phyloP scores from a whole-genome alignment of 53 echinoderm and acorn worm species.

The Henricia sp. region DNA sequence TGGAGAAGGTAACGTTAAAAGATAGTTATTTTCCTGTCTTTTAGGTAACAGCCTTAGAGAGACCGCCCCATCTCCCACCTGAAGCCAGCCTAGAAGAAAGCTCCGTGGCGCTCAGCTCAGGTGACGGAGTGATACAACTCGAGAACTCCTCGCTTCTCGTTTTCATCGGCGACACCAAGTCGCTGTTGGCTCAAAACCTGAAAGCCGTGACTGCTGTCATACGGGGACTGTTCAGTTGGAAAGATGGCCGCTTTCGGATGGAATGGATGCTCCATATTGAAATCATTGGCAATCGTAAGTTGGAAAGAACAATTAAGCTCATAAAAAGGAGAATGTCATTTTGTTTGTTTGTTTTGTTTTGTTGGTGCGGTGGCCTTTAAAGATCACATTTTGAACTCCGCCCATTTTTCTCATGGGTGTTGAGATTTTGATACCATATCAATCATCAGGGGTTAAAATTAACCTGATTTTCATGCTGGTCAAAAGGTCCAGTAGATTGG shows the following conservation, averaged over 20 bases:
- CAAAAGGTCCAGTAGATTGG: too few species aligned
- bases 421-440: too few species aligned
- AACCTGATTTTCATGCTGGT: too few species aligned
- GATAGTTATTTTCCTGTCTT: too few species aligned
- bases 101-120: neutral
- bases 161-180: neutral
- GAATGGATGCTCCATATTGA: slow-evolving; percentile 13
- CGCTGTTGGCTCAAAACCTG: neutral
- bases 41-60: neutral
- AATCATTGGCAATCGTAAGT: slow-evolving; percentile 33
- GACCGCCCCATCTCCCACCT: neutral
- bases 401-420: too few species aligned
- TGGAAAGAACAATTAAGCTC: too few species aligned
- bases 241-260: neutral
- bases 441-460: too few species aligned
- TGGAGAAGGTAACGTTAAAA: too few species aligned
- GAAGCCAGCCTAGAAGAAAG: neutral
- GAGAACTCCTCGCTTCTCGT: slow-evolving; percentile 12
- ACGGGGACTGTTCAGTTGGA: neutral
- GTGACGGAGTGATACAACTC: neutral
- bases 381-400: too few species aligned
- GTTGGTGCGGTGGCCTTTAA: too few species aligned
- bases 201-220: neutral
- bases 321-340: too few species aligned
- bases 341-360: too few species aligned